Conservation (phyloP, 2,888 invertebrate genomes). For the Apamea epomidion region DNA sequence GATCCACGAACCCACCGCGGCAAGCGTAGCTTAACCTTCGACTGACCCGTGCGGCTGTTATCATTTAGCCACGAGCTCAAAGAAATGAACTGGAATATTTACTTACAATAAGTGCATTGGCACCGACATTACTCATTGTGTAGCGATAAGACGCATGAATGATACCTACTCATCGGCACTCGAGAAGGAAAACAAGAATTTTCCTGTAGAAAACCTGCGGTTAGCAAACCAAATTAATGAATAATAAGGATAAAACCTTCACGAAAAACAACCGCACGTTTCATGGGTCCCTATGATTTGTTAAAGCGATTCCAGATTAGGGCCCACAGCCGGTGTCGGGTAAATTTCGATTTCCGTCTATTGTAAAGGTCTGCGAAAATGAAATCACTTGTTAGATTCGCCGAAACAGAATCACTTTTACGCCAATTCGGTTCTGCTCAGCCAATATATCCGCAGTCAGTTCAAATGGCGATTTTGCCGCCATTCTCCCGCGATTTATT, state of each 20-base stretch:
- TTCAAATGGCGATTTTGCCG: slow-evolving; percentile 71
- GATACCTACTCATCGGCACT: slow-evolving; percentile 39
- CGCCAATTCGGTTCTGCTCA: slow-evolving; percentile 77
- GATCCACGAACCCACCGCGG: background rate
- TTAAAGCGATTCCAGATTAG: slow-evolving; percentile 79
- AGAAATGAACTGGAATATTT: slow-evolving; percentile 3
- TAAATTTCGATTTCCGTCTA: slow-evolving; percentile 84
- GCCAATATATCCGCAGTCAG: slow-evolving; percentile 74
- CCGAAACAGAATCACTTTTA: slow-evolving; percentile 83
- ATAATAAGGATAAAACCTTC: slow-evolving; percentile 55
- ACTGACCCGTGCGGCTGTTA: background rate
- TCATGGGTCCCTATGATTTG: slow-evolving; percentile 78
- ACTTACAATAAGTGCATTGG: slow-evolving; percentile 35
- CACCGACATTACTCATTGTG: slow-evolving; percentile 38
- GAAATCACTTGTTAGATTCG: slow-evolving; percentile 80
- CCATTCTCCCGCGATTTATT: slow-evolving; percentile 65
- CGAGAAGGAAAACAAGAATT: slow-evolving; percentile 50
- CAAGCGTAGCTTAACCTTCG: background rate
- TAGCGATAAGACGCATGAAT: slow-evolving; percentile 49
- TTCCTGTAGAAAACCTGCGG: slow-evolving; percentile 60
- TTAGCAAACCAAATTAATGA: slow-evolving; percentile 61
- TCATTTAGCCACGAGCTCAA: background rate
- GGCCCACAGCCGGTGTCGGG: slow-evolving; percentile 75
- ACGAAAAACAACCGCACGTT: slow-evolving; percentile 63
- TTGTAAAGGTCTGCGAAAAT: slow-evolving; percentile 80